These are phyloP conservation scores for Mobula hypostoma DNA, from an alignment of 2,113 vertebrate genomes.

Conservation along the genomic window DNA sequence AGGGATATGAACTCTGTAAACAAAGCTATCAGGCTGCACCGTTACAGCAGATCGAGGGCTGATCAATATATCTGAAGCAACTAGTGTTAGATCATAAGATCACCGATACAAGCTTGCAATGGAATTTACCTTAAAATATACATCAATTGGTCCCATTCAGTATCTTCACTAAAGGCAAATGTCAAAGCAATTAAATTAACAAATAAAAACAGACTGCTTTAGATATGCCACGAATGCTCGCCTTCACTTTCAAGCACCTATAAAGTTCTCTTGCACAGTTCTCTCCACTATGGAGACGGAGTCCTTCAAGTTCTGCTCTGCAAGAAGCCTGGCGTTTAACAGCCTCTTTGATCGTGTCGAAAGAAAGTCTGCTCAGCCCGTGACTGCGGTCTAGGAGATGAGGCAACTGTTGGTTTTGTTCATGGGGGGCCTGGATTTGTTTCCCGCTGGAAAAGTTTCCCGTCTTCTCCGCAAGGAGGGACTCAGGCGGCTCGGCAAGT, in stretches of 20 bases:
- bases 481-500: conserved; percentile 72
- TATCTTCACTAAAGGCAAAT: background rate
- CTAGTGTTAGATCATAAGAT: background rate
- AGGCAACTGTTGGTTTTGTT: conserved; percentile 88
- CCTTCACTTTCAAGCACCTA: background rate
- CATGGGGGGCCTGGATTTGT: conserved; percentile 68
- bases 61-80: background rate
- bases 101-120: background rate
- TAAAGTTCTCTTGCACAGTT: background rate
- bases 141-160: background rate
- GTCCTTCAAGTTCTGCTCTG: no score
- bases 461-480: conserved; percentile 68
- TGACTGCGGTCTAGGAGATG: conserved; percentile 49
- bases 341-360: background rate
- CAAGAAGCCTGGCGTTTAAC: no score
- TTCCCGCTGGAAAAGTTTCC: conserved; percentile 75
- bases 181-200: background rate
- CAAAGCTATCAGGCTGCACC: background rate
- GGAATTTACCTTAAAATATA: background rate
- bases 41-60: background rate
- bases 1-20: background rate
- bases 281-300: background rate
- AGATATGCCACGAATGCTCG: background rate
- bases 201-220: background rate
- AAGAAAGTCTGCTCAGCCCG: background rate